Percentiles rank a stretch among this genome's conserved stretches.
Evolutionary conservation across 2,113 vertebrate species (phyloP).

Genomic region (Macquaria ambigua): DNA sequence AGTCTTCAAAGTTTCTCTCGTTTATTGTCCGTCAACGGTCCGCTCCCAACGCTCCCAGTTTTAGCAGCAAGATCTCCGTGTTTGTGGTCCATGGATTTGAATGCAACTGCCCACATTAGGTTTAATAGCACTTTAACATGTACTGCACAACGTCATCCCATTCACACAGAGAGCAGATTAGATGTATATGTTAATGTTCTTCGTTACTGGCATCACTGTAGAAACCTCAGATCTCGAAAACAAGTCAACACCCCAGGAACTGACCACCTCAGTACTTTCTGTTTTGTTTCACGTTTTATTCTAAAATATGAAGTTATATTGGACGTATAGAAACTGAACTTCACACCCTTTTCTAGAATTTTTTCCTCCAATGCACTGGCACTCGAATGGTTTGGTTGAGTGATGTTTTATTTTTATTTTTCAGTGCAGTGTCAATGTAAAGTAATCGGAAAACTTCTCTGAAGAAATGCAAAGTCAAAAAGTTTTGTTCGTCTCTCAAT

Average conservation of each 20-base stretch:
- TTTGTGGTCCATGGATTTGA: conserved; percentile 72
- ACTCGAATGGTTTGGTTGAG: background rate
- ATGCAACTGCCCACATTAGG: conserved; percentile 69
- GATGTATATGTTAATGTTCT: conserved; percentile 16
- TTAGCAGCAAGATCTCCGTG: conserved; percentile 85
- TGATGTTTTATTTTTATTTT: background rate
- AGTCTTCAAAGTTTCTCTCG: conserved; percentile 76
- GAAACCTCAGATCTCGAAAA: conserved; percentile 39
- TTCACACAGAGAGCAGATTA: conserved; percentile 18
- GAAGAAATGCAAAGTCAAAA: background rate
- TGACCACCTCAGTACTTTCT: background rate
- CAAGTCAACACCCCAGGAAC: background rate
- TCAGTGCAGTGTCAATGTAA: background rate
- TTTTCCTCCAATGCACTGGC: background rate
- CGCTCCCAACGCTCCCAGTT: conserved; percentile 76
- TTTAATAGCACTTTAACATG: conserved; percentile 90
- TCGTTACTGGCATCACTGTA: conserved; percentile 28
- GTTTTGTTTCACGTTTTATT: background rate
- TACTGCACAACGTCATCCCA: conserved; percentile 65
- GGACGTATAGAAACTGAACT: background rate
- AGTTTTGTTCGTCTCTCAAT: background rate
- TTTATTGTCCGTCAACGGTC: conserved; percentile 74
- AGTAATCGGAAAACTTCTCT: background rate
- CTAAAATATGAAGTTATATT: background rate
- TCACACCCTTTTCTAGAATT: background rate